Evolutionary conservation across 2,113 vertebrate genomes (phyloP), one percentile per base, ranked within the genome.

Genomic region (Microtus montanus): DNA sequence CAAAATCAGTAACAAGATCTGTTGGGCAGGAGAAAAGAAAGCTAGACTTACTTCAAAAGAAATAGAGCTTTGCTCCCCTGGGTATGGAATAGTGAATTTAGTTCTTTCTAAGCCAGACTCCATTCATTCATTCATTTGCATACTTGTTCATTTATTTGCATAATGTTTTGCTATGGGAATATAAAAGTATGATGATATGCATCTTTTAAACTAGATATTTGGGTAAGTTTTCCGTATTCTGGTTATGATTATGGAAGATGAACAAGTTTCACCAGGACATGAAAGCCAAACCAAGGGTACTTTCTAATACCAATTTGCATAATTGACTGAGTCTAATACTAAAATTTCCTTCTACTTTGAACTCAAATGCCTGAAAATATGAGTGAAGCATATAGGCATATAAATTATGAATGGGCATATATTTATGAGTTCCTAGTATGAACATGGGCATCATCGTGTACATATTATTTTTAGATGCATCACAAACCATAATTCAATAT

Each of bases 241-340:
- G 66, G 24, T 92, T 96, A 84, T 92, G 92, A 96, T 96, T 96
- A 92, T 73, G n/a, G 58, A 95, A 96, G 75, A 96, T 85, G 88
- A 93, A 86, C 87, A 96, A 86, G 83, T 94, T 97, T 97, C 68
- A 93, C 91, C 83, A 93, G 2, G 71, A 93, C 49, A 87, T 77
- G 82, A 87, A 95, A 68, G 74, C 49, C 10, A 96, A 95, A 92
- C 20, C 54, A 94, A 80, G 24, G 14, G 66, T 93, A 89, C 8
- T 87, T 91, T 89, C 87, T 95, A 26, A 84, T 64, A 80, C 49
- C 47, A 82, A 94, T 93, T 93, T 96, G 93, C 9, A 35, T 91
- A 93, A 96, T 54, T 68, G 52, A 94, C 80, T 92, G 58, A 71
- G 10, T 75, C 47, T 92, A 74, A 87, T 89, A 95, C 70, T 90